Evolutionary conservation across 2,797 vertebrate species (phyloP).

Genomic region (Onychomys leucogaster): DNA sequence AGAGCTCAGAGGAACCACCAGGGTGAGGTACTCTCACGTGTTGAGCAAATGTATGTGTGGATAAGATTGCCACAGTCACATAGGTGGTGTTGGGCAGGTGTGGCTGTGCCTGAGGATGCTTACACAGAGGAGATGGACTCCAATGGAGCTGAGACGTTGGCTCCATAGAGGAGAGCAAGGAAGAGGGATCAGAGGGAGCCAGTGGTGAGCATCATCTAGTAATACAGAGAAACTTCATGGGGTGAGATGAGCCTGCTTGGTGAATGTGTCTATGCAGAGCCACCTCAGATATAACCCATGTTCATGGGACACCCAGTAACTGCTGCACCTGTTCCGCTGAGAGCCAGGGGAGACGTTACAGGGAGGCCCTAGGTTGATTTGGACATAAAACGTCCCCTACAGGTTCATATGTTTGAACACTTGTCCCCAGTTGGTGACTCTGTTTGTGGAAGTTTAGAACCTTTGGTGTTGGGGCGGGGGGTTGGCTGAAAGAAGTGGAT

Average conservation of each 20-base stretch:
- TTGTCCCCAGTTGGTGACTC: neutral
- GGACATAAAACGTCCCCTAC: neutral
- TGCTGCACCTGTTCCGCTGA: neutral
- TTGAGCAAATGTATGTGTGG: neutral
- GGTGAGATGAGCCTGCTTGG: neutral
- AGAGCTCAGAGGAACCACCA: neutral
- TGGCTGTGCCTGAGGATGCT: neutral
- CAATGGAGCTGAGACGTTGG: neutral
- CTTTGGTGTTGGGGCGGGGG: neutral
- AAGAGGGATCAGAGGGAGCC: neutral
- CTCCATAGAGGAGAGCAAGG: accelerated
- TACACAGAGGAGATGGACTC: neutral
- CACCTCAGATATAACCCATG: neutral
- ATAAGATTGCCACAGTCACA: too few relatives aligned
- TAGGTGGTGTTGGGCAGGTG: neutral
- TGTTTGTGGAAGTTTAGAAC: neutral
- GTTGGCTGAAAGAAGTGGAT: neutral
- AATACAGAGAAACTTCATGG: neutral
- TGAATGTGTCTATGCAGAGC: neutral
- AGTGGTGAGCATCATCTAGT: too few relatives aligned
- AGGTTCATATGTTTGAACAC: neutral
- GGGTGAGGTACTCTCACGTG: neutral
- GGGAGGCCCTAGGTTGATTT: neutral
- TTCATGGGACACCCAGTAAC: neutral
- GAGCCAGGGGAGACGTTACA: neutral